phyloP scores from a whole-genome alignment of 2,113 vertebrate genomes.

The Amphiprion ocellaris region DNA sequence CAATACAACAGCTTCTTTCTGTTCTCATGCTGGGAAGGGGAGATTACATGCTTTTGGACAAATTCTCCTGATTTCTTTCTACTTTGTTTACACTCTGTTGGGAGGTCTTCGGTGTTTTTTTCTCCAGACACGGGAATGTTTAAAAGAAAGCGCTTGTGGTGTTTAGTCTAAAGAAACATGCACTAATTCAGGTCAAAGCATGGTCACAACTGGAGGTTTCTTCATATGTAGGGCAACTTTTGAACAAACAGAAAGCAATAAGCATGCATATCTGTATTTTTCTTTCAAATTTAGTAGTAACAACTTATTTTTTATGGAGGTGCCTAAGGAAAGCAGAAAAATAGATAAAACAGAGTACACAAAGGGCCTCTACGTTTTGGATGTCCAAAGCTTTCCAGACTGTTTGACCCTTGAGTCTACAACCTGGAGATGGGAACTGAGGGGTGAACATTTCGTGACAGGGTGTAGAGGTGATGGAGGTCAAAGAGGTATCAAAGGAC shows the following conservation, averaged over 20 bases:
- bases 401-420: no score
- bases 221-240: background rate
- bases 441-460: no score
- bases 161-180: background rate
- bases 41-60: background rate
- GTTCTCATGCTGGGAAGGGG: constrained; percentile 10
- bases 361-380: no score
- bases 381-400: no score
- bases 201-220: background rate
- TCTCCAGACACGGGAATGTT: background rate
- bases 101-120: background rate
- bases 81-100: constrained; percentile 13
- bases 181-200: constrained; percentile 3
- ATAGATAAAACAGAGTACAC: no score
- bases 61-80: background rate
- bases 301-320: no score
- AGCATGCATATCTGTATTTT: no score
- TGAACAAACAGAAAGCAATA: background rate
- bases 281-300: no score
- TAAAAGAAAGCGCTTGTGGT: constrained; percentile 7
- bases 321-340: no score
- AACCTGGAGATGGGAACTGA: no score
- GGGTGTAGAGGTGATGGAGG: no score
- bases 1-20: background rate
- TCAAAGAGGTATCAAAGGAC: no score